phyloP scores from a whole-genome alignment of 2,888 invertebrate species.

The Conomelus anceps region DNA sequence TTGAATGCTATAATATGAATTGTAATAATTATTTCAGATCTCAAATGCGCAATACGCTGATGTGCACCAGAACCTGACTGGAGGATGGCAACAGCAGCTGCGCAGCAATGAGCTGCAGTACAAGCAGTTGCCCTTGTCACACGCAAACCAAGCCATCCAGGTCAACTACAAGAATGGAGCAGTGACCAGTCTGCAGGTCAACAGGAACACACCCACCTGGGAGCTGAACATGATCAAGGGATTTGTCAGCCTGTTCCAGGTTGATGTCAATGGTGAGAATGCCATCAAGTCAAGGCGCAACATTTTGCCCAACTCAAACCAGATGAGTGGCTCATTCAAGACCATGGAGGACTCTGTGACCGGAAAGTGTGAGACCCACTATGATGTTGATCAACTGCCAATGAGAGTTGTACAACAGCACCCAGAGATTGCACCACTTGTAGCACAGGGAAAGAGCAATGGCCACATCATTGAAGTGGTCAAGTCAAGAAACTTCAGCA shows the following conservation, averaged over 20 bases:
- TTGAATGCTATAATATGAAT: too few relatives aligned
- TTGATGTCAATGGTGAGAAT: constrained; percentile 55
- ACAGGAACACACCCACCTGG: constrained; percentile 50
- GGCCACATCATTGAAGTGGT: constrained; percentile 52
- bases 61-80: constrained; percentile 48
- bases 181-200: constrained; percentile 49
- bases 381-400: constrained; percentile 56
- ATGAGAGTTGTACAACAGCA: constrained; percentile 49
- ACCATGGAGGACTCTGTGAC: constrained; percentile 54
- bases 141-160: constrained; percentile 51
- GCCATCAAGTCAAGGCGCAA: constrained; percentile 46
- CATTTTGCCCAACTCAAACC: constrained; percentile 41
- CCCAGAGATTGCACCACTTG: constrained; percentile 48
- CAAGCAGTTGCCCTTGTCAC: constrained; percentile 48
- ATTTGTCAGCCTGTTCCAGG: constrained; percentile 60
- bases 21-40: too few relatives aligned
- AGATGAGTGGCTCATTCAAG: constrained; percentile 52
- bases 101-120: constrained; percentile 48
- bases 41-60: constrained; percentile 47
- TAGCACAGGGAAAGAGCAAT: constrained; percentile 41
- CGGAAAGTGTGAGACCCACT: constrained; percentile 64
- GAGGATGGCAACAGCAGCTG: constrained; percentile 46
- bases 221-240: constrained; percentile 64
- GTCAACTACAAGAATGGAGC: constrained; percentile 55
- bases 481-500: constrained; percentile 60